phyloP scores from a whole-genome alignment of 2,888 invertebrate genomes.

The Cryptops parisi region DNA sequence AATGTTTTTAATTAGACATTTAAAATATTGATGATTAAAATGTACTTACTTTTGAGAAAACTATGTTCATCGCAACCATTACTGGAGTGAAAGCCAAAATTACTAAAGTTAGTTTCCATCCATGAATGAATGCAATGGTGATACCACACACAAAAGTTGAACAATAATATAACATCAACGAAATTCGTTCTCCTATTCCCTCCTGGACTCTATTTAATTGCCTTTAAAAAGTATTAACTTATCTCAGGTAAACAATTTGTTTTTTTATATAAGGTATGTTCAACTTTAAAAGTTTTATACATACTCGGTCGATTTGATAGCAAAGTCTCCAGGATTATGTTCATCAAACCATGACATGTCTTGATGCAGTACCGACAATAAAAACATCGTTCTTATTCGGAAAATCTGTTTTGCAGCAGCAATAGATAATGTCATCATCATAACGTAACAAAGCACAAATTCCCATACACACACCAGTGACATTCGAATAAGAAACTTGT shows the following conservation, averaged over 20 bases:
- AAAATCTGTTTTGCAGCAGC: neutral
- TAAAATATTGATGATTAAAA: neutral
- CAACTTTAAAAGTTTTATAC: no score
- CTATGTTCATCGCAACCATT: conserved; percentile 53
- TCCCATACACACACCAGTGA: neutral
- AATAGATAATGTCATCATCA: neutral
- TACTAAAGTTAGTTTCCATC: conserved; percentile 67
- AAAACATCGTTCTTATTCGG: neutral
- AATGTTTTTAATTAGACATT: neutral
- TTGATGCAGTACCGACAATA: neutral
- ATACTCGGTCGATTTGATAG: neutral
- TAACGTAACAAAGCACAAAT: neutral
- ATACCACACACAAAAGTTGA: conserved; percentile 51
- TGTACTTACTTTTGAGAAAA: conserved; percentile 46
- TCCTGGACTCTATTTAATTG: conserved; percentile 55
- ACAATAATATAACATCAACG: conserved; percentile 54
- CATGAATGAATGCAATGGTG: conserved; percentile 52
- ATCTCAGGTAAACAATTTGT: no score
- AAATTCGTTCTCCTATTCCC: conserved; percentile 67
- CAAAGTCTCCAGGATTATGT: neutral
- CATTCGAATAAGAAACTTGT: neutral
- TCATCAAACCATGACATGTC: neutral
- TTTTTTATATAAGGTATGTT: no score
- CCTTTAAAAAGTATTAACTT: no score
- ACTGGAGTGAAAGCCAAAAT: conserved; percentile 60